phyloP scores from a whole-genome alignment of 2,797 vertebrate species.

The Acipenser ruthenus region DNA sequence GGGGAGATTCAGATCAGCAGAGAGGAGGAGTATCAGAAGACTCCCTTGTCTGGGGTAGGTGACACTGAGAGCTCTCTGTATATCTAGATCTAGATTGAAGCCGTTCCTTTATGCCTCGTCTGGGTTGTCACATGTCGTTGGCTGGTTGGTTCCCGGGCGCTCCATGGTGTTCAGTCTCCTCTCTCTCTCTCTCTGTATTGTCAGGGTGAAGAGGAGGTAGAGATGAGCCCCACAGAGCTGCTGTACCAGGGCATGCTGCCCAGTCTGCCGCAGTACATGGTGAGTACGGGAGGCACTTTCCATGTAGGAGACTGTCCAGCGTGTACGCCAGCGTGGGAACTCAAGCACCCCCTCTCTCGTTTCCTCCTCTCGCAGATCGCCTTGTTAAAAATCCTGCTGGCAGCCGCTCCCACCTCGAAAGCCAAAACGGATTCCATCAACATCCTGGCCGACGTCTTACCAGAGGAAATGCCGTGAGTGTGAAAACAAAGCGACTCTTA shows the following conservation, averaged over 20 bases:
- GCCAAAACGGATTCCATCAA: conserved; percentile 98
- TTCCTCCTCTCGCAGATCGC: conserved; percentile 67
- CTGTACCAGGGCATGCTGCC: conserved; percentile 95
- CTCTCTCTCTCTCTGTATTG: conserved; percentile 17
- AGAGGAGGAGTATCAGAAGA: conserved; percentile 92
- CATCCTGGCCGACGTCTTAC: conserved; percentile 90
- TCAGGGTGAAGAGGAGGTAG: conserved; percentile 89
- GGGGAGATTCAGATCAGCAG: conserved; percentile 87
- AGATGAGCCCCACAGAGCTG: conserved; percentile 80
- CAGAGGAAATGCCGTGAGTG: conserved; percentile 98
- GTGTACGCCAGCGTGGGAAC: not conserved
- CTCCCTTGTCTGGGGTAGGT: conserved; percentile 86
- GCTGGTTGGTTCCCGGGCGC: not conserved
- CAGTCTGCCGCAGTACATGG: conserved; percentile 96
- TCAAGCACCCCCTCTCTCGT: not conserved
- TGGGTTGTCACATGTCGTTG: not conserved
- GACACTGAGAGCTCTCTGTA: not conserved
- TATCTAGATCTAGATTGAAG: too few relatives aligned
- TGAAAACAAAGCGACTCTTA: not conserved
- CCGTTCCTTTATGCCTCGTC: not conserved
- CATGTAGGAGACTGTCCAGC: not conserved
- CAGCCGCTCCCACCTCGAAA: conserved; percentile 95
- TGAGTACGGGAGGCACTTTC: conserved; percentile 41
- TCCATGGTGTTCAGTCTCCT: not conserved
- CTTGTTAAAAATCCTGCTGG: conserved; percentile 89